These are phyloP conservation scores for Acanthosepion esculentum DNA, from an alignment of 2,888 invertebrate species.

Conservation along the genomic window DNA sequence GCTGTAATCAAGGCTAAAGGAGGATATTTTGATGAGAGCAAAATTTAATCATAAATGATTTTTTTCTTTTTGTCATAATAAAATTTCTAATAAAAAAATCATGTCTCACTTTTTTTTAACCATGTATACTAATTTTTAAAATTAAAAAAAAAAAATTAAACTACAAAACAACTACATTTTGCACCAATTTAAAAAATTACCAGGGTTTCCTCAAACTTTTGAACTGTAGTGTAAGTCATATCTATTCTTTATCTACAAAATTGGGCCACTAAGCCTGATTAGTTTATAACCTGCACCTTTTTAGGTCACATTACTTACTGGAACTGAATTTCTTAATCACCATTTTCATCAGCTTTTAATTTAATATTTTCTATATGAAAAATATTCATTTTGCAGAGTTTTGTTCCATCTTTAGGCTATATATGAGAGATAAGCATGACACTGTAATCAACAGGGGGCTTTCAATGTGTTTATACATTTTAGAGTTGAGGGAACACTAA, in stretches of 20 bases:
- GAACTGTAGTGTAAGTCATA: background rate
- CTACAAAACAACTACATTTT: too few relatives aligned
- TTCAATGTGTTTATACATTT: background rate
- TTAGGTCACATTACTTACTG: background rate
- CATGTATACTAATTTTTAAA: too few relatives aligned
- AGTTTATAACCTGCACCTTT: background rate
- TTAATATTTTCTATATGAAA: background rate
- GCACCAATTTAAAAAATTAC: too few relatives aligned
- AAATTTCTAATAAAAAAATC: too few relatives aligned
- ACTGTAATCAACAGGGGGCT: background rate
- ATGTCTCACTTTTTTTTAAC: too few relatives aligned
- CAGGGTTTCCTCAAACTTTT: too few relatives aligned
- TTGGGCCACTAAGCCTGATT: background rate
- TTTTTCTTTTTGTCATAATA: too few relatives aligned
- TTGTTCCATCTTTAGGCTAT: background rate
- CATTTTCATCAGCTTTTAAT: background rate
- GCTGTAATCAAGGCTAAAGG: too few relatives aligned
- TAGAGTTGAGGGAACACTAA: too few relatives aligned
- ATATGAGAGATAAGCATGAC: background rate
- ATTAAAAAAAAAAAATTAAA: too few relatives aligned
- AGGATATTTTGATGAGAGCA: too few relatives aligned
- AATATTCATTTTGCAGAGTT: background rate
- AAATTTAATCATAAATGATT: too few relatives aligned
- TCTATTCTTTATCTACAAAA: background rate
- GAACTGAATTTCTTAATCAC: background rate